Base-by-base conservation (phyloP, 2,888 invertebrate genomes). In the Phortica magna region DNA sequence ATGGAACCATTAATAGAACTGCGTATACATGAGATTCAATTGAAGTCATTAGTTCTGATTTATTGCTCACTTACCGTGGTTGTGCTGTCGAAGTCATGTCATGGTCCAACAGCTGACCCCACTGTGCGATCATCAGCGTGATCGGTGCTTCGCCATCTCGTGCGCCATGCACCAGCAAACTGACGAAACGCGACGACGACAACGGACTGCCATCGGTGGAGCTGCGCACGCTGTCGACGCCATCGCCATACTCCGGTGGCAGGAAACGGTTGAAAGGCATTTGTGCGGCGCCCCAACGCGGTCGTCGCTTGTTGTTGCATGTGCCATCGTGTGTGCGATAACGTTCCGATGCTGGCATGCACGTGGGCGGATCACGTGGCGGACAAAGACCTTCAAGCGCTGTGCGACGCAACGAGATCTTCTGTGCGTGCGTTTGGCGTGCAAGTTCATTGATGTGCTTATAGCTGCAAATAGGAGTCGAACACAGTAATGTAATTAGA, bases 51-150 rank as follows among this genome's bases (percentile, higher is more conserved):
- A 5, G n/a, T 7, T 2, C 5, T 4, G 1, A 41, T 41, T 19
- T 17, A 19, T 14, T 17, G 19, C 1, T 0, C 14, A 48, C 82
- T 82, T 82, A 92, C 91, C 95, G 93, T 0, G 95, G 95, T 84
- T 96, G 96, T 0, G 95, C 95, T 5, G 96, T 95, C 0, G 96
- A 95, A 59, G 96, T 96, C 80, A 98, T 92, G 89, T 98, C 98
- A 87, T 98, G 98, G 89, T 98, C 98, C 77, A 98, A 88, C 83
- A 98, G 95, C 91, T 98, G 98, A 0, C 98, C 98, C 96, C 97
- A 97, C 89, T 98, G 97, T 94, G 97, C 97, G 77, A 96, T 93
- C 94, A 96, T 94, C 82, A 96, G 94, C 0, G 96, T 96, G 9
- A 96, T 93, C 0, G 94, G 93, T 7, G 94, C 93, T 81, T 95